Conservation (phyloP, 1,140 invertebrate genomes). For the Metaphire vulgaris region DNA sequence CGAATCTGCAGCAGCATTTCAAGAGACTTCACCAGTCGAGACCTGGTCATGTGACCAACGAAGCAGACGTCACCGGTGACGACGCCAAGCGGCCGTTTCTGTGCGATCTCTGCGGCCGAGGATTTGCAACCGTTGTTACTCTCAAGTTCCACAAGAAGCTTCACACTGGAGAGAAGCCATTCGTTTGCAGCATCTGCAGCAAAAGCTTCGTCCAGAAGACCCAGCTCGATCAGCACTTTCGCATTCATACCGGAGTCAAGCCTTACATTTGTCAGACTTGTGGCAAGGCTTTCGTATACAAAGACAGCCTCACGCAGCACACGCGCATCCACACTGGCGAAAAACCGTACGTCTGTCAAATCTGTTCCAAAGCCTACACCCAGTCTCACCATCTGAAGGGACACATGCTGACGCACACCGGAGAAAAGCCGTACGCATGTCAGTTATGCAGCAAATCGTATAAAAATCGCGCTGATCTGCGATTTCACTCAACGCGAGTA, state of each 20-base stretch:
- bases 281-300: background rate
- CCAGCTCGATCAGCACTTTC: constrained; percentile 61
- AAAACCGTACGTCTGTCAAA: constrained; percentile 56
- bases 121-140: background rate
- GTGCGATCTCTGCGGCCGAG: constrained; percentile 17
- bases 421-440: constrained; percentile 70
- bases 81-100: constrained; percentile 21
- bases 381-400: constrained; percentile 77
- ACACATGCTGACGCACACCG: constrained; percentile 74
- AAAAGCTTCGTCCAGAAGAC: background rate
- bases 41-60: background rate
- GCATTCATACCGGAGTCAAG: constrained; percentile 90
- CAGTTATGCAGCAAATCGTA: constrained; percentile 60
- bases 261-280: constrained; percentile 70
- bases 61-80: background rate
- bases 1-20: constrained; percentile 68
- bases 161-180: constrained; percentile 1
- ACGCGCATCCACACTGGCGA: constrained; percentile 48
- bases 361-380: constrained; percentile 80
- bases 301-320: constrained; percentile 60
- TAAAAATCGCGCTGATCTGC: background rate
- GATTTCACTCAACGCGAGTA: background rate
- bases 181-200: background rate
- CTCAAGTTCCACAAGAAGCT: constrained; percentile 1
- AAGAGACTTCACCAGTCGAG: constrained; percentile 40